Conservation (phyloP, 2,797 vertebrate genomes). For the Thunnus albacares region DNA sequence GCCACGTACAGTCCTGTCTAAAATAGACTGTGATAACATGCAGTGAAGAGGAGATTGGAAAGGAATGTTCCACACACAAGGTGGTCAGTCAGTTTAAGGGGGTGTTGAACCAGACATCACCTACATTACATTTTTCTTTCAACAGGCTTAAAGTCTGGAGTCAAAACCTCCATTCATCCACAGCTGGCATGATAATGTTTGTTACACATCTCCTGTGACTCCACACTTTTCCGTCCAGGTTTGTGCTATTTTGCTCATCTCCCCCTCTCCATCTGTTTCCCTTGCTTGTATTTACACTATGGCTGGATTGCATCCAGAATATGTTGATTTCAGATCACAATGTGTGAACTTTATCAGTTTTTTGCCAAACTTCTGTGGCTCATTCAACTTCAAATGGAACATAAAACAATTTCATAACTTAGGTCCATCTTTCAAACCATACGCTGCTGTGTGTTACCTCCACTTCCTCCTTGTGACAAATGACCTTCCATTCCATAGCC, state of each 20-base stretch:
- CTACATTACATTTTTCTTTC: conserved; percentile 4
- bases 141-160: neutral
- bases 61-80: conserved; percentile 70
- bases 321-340: neutral
- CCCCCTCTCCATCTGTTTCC: conserved; percentile 20
- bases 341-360: neutral
- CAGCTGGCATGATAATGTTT: neutral
- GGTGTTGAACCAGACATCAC: conserved; percentile 12
- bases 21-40: conserved; percentile 75
- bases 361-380: neutral
- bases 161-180: neutral
- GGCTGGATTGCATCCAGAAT: conserved; percentile 1
- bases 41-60: conserved; percentile 59
- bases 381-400: conserved; percentile 1
- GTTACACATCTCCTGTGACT: conserved; percentile 12
- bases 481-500: no score
- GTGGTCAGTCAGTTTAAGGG: conserved; percentile 16
- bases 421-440: neutral
- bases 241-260: conserved; percentile 3
- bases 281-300: neutral
- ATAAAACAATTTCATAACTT: neutral
- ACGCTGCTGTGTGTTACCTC: no score
- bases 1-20: conserved; percentile 30
- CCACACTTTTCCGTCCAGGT: neutral
- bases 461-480: no score